phyloP scores from a whole-genome alignment of 2,888 invertebrate genomes.

The Watsonalla cultraria region DNA sequence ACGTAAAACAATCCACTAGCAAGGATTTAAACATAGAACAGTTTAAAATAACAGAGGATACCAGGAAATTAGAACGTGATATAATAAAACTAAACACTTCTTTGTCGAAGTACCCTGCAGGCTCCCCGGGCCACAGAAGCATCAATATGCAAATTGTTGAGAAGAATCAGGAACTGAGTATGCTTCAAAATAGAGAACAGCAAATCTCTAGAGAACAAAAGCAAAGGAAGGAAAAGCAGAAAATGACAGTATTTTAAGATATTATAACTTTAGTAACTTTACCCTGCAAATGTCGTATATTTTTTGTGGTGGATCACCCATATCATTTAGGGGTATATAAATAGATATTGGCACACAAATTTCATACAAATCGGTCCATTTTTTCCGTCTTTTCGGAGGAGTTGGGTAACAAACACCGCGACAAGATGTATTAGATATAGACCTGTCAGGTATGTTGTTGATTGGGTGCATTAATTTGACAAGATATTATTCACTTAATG shows the following conservation, averaged over 20 bases:
- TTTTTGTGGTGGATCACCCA: no score
- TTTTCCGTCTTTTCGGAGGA: no score
- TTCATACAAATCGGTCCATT: no score
- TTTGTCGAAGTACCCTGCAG: slow-evolving; percentile 79
- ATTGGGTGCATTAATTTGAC: no score
- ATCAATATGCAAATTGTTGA: slow-evolving; percentile 79
- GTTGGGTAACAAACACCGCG: no score
- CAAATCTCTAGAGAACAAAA: slow-evolving; percentile 84
- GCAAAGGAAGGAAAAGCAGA: slow-evolving; percentile 84
- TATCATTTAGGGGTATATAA: no score
- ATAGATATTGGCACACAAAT: no score
- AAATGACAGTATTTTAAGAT: slow-evolving; percentile 85
- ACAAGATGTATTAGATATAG: no score
- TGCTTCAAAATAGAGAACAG: slow-evolving; percentile 79
- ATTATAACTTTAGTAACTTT: no score
- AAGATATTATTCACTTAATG: no score
- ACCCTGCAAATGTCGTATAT: no score
- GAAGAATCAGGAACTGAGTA: slow-evolving; percentile 80
- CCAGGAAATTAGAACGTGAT: slow-evolving; percentile 82
- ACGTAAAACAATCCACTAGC: slow-evolving; percentile 76
- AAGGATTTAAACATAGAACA: slow-evolving; percentile 86
- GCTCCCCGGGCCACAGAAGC: slow-evolving; percentile 80
- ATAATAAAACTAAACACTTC: slow-evolving; percentile 82
- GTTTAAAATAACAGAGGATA: slow-evolving; percentile 85
- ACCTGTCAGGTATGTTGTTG: no score